phyloP scores from a whole-genome alignment of 2,113 vertebrate genomes.

The Siphamia tubifer region DNA sequence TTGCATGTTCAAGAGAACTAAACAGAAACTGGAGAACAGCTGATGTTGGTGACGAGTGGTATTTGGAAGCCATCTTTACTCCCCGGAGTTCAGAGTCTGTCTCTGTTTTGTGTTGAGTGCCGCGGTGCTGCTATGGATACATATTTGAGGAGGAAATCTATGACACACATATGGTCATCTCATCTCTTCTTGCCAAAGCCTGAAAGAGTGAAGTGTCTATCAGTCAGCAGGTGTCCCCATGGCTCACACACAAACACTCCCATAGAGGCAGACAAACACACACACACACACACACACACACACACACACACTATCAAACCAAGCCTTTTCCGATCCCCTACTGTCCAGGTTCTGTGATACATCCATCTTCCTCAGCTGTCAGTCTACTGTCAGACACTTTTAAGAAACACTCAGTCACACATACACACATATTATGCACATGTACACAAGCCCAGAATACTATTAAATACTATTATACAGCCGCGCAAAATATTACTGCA shows the following conservation, averaged over 20 bases:
- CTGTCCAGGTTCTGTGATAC: constrained; percentile 52
- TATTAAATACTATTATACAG: no score
- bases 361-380: constrained; percentile 77
- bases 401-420: constrained; percentile 29
- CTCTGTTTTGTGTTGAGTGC: constrained; percentile 29
- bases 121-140: constrained; percentile 24
- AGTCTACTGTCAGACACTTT: constrained; percentile 51
- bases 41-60: constrained; percentile 32
- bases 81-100: not conserved
- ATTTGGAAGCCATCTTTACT: constrained; percentile 28
- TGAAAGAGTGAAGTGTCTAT: constrained; percentile 65
- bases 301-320: constrained; percentile 44
- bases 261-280: constrained; percentile 1
- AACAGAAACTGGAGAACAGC: constrained; percentile 4
- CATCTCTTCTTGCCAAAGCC: constrained; percentile 46
- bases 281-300: constrained; percentile 52
- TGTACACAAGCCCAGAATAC: not conserved
- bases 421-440: not conserved
- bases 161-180: constrained; percentile 67
- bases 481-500: no score
- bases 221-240: constrained; percentile 62
- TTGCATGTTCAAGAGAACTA: constrained; percentile 9
- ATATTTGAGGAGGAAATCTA: constrained; percentile 57
- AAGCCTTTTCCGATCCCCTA: constrained; percentile 36
- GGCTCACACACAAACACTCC: not conserved